Evolutionary conservation across 2,888 invertebrate species (phyloP).

Genomic region (Priocnemis perturbator): DNA sequence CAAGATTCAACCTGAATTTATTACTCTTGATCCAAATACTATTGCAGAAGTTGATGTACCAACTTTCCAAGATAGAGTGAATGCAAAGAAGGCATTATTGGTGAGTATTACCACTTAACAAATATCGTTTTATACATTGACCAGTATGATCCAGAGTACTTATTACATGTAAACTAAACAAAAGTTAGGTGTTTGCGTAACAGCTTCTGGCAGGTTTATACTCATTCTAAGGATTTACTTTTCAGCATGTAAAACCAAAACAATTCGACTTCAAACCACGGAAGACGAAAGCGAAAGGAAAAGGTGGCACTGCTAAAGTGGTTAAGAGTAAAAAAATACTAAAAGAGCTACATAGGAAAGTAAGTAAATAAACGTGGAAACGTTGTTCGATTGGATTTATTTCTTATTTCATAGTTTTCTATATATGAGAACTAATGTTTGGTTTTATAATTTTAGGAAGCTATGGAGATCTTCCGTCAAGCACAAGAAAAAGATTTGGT

Average conservation of each 20-base stretch:
- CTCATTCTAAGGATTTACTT: constrained; percentile 57
- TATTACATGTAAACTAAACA: too few species aligned
- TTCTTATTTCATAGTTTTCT: background rate
- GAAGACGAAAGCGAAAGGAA: constrained; percentile 83
- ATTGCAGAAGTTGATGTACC: constrained; percentile 91
- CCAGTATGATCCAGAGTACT: too few species aligned
- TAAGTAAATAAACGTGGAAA: constrained; percentile 66
- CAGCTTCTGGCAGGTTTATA: constrained; percentile 17
- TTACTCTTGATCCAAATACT: constrained; percentile 89
- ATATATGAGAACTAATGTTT: constrained; percentile 65
- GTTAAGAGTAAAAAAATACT: constrained; percentile 87
- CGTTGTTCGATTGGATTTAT: too few species aligned
- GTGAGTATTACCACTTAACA: constrained; percentile 72
- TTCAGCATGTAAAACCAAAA: constrained; percentile 86
- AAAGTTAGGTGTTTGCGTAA: background rate
- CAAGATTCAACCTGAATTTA: constrained; percentile 96
- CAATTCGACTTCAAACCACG: constrained; percentile 86
- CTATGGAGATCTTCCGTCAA: constrained; percentile 76
- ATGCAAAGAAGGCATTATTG: constrained; percentile 84
- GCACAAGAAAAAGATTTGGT: constrained; percentile 72
- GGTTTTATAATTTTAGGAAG: constrained; percentile 75
- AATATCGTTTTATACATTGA: too few species aligned
- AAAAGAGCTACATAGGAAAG: constrained; percentile 82
- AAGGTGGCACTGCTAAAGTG: constrained; percentile 84
- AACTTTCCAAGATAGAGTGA: constrained; percentile 85